Conservation (phyloP, 2,113 vertebrate genomes). For the Heliornis fulica region DNA sequence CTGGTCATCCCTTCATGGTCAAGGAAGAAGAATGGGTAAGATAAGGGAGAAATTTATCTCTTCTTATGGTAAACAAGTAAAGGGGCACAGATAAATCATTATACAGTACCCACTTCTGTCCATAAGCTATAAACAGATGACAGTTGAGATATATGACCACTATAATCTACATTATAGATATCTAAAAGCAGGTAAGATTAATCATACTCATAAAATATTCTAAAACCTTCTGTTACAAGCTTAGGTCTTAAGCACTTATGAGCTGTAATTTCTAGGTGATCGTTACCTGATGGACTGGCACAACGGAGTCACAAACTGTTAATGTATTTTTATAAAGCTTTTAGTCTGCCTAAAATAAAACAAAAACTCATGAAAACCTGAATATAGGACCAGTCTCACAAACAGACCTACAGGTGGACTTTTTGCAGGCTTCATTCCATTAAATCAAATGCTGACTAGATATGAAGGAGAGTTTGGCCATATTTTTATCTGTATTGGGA, state of each 20-base stretch:
- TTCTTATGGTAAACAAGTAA: neutral
- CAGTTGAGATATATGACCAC: neutral
- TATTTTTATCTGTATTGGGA: neutral
- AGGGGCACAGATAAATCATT: neutral
- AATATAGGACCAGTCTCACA: neutral
- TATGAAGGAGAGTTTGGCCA: neutral
- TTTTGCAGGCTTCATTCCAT: neutral
- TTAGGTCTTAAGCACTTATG: neutral
- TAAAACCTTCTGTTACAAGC: neutral
- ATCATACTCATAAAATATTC: neutral
- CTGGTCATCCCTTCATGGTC: neutral
- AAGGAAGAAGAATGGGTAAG: neutral
- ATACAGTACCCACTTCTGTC: neutral
- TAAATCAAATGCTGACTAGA: neutral
- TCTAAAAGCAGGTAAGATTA: neutral
- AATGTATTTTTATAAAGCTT: neutral
- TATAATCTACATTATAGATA: neutral
- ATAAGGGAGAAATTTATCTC: neutral
- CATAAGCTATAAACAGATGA: neutral
- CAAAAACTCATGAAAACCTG: neutral
- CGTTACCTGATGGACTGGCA: neutral
- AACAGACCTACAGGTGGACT: neutral
- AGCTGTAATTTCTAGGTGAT: neutral
- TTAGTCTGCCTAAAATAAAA: neutral
- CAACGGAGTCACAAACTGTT: neutral